Conservation (phyloP, 1,140 invertebrate genomes). For the Argopecten irradians region DNA sequence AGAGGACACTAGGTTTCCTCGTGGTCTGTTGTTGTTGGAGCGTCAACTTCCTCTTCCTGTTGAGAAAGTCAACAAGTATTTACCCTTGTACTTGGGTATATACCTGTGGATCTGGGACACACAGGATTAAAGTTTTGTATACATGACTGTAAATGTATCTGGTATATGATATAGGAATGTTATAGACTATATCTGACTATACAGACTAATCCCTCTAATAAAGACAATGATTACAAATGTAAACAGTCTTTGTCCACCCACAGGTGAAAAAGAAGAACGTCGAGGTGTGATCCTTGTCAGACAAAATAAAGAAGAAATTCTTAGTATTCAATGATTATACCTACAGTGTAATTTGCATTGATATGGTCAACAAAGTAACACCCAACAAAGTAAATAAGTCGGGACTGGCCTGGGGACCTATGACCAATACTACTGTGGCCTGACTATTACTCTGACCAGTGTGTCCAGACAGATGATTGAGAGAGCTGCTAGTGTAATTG, state of each 20-base stretch:
- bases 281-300: not conserved
- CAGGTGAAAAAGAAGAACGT: constrained; percentile 12
- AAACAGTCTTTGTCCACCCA: not conserved
- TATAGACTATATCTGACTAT: not conserved
- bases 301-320: not conserved
- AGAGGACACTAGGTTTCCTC: not conserved
- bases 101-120: not conserved
- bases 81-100: not conserved
- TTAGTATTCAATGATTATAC: not conserved
- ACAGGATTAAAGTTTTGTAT: not conserved
- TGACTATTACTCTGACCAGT: not conserved
- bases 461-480: not conserved
- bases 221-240: not conserved
- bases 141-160: not conserved
- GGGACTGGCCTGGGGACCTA: not conserved
- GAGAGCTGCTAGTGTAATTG: not conserved
- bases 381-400: not conserved
- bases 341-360: not conserved
- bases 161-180: not conserved
- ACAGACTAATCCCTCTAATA: not conserved
- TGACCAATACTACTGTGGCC: not conserved
- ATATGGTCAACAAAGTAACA: not conserved
- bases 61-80: not conserved
- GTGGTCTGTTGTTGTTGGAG: not conserved
- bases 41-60: constrained; percentile 10